A percentile compares a stretch with the other conserved stretches of the same genome.
Evolutionary conservation across 2,113 vertebrate species (phyloP).

Genomic region (Nycticryphes semicollaris): DNA sequence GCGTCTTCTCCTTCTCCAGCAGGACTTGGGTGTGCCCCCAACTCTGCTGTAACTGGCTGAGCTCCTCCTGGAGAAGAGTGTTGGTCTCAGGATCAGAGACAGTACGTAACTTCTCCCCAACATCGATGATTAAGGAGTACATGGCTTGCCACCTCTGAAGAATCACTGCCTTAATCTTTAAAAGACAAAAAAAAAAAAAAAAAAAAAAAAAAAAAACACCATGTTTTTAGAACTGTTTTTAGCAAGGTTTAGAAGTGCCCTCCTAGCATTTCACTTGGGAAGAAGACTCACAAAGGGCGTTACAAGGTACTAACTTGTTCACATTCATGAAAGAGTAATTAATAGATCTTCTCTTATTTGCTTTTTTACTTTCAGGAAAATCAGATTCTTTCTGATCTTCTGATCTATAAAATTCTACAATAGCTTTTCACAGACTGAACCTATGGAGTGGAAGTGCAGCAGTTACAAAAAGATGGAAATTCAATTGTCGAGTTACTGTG

Average conservation of each 20-base stretch:
- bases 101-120: conserved; percentile 79
- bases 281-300: background rate
- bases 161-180: conserved; percentile 79
- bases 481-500: background rate
- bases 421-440: background rate
- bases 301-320: background rate
- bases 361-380: background rate
- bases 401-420: background rate
- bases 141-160: conserved; percentile 81
- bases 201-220: background rate
- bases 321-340: background rate
- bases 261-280: background rate
- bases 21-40: conserved; percentile 79
- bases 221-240: background rate
- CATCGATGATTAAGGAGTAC: conserved; percentile 78
- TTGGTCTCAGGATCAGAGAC: conserved; percentile 68
- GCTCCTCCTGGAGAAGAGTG: conserved; percentile 71
- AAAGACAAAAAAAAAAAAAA: background rate
- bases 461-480: background rate
- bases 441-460: background rate
- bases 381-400: background rate
- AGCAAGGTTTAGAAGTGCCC: background rate
- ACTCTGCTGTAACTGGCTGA: conserved; percentile 76
- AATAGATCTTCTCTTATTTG: background rate
- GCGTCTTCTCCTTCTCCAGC: conserved; percentile 70